phyloP scores from a whole-genome alignment of 2,888 invertebrate genomes.

The Torymus aiolomorphi region DNA sequence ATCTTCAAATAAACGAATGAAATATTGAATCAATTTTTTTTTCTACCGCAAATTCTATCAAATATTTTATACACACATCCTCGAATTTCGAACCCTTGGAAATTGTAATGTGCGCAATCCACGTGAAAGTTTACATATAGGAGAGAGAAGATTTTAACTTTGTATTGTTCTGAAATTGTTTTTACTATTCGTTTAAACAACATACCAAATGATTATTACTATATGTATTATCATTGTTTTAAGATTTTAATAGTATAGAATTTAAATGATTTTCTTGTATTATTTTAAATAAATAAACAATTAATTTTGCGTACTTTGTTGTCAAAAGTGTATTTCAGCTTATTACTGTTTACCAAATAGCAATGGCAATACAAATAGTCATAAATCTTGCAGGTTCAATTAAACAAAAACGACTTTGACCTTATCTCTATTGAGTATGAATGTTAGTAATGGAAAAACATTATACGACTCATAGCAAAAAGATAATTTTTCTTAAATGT shows the following conservation, averaged over 20 bases:
- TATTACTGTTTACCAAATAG: no score
- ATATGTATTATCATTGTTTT: no score
- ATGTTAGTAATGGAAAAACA: not conserved
- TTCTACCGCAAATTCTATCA: not conserved
- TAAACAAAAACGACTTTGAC: not conserved
- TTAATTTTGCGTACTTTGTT: no score
- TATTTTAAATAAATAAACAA: no score
- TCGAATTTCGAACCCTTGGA: slow-evolving; percentile 29
- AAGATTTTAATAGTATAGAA: no score
- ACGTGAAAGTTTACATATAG: slow-evolving; percentile 10
- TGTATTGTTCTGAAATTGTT: not conserved
- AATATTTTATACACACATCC: slow-evolving; percentile 17
- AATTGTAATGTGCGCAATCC: not conserved
- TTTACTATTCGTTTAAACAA: not conserved
- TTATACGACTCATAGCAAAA: slow-evolving; percentile 9
- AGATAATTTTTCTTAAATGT: slow-evolving; percentile 10
- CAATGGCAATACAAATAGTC: no score
- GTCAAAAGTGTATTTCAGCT: no score
- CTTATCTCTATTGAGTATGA: not conserved
- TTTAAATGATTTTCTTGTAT: no score
- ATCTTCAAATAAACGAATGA: no score
- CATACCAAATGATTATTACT: no score
- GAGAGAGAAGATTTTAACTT: not conserved
- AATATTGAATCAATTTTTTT: no score
- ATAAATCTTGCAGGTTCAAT: not conserved